phyloP scores from a whole-genome alignment of 2,113 vertebrate species.

The Prionailurus bengalensis region DNA sequence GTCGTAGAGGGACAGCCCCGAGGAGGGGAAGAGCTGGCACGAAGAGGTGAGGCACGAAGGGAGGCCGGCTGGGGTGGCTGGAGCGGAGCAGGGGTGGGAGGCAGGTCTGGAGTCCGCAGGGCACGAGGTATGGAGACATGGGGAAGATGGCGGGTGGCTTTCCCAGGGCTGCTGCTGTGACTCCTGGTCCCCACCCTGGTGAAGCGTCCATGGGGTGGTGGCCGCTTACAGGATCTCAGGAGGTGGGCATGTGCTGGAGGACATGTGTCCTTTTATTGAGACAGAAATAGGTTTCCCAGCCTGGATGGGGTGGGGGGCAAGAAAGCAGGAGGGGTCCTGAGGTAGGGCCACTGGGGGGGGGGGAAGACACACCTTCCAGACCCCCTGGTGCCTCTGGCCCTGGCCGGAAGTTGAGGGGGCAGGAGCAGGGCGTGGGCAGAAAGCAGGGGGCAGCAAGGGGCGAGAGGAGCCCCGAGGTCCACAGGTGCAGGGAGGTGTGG shows the following conservation, averaged over 20 bases:
- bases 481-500: neutral
- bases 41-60: neutral
- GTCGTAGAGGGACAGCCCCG: neutral
- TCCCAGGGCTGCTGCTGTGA: neutral
- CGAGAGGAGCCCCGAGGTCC: neutral
- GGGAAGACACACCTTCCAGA: neutral
- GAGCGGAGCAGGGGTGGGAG: neutral
- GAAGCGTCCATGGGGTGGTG: neutral
- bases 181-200: neutral
- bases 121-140: neutral
- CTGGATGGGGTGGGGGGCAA: too few species aligned
- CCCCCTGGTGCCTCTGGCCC: neutral
- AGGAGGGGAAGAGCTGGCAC: neutral
- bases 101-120: neutral
- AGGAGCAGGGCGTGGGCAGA: too few species aligned
- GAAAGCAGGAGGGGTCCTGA: neutral
- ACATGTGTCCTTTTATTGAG: neutral
- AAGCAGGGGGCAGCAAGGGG: neutral
- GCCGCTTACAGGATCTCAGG: neutral
- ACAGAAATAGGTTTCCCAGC: neutral
- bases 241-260: too few species aligned
- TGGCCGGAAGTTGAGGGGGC: neutral
- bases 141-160: neutral
- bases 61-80: neutral
- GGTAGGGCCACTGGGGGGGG: neutral